These are phyloP conservation scores for Heliconius hewitsoni DNA, from an alignment of 1,140 invertebrate genomes.

Conservation along the genomic window DNA sequence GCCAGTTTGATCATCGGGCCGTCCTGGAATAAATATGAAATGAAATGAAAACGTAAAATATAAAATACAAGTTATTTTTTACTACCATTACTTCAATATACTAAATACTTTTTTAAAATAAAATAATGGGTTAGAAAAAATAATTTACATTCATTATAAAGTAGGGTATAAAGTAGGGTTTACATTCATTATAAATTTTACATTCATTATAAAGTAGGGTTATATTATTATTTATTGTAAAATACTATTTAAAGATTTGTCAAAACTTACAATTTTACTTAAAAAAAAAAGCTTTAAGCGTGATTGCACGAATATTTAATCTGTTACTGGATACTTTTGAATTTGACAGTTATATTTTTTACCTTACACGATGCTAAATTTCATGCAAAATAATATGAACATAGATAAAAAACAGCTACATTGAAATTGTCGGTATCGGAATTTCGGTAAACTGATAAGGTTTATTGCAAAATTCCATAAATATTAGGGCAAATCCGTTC, in stretches of 20 bases:
- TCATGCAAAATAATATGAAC: too few species aligned
- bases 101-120: neutral
- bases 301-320: neutral
- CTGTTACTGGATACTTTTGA: neutral
- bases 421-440: neutral
- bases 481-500: neutral
- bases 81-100: neutral
- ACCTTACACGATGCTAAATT: neutral
- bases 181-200: too few species aligned
- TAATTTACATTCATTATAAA: too few species aligned
- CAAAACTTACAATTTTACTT: too few species aligned
- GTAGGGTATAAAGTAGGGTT: too few species aligned
- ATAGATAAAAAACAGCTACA: too few species aligned
- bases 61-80: neutral
- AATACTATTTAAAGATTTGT: too few species aligned
- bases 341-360: neutral
- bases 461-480: neutral
- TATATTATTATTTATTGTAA: too few species aligned
- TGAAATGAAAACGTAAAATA: neutral
- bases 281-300: neutral
- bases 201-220: too few species aligned
- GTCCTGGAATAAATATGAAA: conserved; percentile 54
- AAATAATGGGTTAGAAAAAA: neutral
- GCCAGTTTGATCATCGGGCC: conserved; percentile 54
- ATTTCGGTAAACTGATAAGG: neutral